phyloP scores from a whole-genome alignment of 2,888 invertebrate species.

The Furcula furcula region DNA sequence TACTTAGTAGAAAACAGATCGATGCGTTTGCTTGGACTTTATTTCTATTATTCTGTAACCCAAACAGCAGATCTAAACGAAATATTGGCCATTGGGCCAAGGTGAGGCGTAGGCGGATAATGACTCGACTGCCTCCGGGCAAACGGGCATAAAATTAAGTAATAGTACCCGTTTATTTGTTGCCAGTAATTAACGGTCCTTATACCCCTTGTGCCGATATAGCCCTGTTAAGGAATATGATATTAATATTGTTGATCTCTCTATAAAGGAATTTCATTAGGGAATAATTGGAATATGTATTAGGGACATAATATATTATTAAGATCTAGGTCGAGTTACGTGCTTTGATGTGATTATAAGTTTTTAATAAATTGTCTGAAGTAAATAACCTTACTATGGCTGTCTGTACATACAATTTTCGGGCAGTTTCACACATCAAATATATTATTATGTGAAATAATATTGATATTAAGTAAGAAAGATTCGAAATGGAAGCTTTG shows the following conservation, averaged over 20 bases:
- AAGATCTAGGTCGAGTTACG: neutral
- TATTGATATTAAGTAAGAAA: too few species aligned
- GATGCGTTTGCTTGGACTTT: too few species aligned
- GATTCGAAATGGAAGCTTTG: too few species aligned
- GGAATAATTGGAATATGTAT: neutral
- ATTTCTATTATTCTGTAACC: too few species aligned
- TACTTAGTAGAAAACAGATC: too few species aligned
- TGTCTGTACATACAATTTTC: neutral
- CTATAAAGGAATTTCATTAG: constrained; percentile 2
- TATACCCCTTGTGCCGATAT: constrained; percentile 3
- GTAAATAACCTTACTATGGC: neutral
- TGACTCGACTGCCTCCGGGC: constrained; percentile 15
- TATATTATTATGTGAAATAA: too few species aligned
- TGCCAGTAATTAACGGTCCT: constrained; percentile 21
- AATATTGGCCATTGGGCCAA: too few species aligned
- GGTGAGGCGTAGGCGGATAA: too few species aligned
- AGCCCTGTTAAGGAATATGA: constrained; percentile 7
- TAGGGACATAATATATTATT: neutral
- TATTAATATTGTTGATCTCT: constrained; percentile 6
- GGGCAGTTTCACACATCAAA: too few species aligned
- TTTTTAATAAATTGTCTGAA: neutral
- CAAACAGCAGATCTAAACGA: too few species aligned
- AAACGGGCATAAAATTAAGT: constrained; percentile 26
- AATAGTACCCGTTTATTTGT: constrained; percentile 26
- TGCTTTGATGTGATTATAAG: neutral